A percentile compares a stretch with the other conserved stretches of the same genome.
phyloP scores from a whole-genome alignment of 2,113 vertebrate genomes.

The Salvelinus sp. region DNA sequence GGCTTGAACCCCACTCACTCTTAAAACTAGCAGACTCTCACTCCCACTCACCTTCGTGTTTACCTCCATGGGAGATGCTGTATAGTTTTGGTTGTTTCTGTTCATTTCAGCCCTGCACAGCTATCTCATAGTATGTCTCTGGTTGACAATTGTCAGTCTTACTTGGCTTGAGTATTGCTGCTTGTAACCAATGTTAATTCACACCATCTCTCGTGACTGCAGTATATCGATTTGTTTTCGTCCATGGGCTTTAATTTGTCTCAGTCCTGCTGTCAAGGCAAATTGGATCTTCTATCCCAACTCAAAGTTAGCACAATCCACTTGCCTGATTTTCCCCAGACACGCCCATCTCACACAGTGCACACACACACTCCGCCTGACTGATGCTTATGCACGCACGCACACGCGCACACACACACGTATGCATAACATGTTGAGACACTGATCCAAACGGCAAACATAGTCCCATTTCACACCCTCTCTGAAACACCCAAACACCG shows the following conservation, averaged over 20 bases:
- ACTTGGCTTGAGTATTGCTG: neutral
- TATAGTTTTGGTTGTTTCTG: too few species aligned
- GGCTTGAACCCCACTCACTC: too few species aligned
- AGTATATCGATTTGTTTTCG: constrained; percentile 9
- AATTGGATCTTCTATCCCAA: too few species aligned
- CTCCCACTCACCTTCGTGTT: too few species aligned
- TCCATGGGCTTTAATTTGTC: constrained; percentile 9
- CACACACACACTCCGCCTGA: too few species aligned
- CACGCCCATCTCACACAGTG: too few species aligned
- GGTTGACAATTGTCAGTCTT: neutral
- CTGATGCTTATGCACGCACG: neutral
- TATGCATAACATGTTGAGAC: neutral
- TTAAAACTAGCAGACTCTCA: too few species aligned
- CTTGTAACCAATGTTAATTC: constrained; percentile 5
- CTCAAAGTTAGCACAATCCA: neutral
- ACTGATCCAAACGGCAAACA: constrained; percentile 9
- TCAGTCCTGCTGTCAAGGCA: constrained; percentile 14
- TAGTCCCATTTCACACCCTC: constrained; percentile 8
- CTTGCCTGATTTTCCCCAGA: neutral
- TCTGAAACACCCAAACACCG: constrained; percentile 23
- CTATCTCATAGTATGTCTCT: neutral
- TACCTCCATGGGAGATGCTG: too few species aligned
- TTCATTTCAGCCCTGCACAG: too few species aligned
- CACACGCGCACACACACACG: neutral
- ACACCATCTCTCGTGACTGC: neutral